Percentiles rank a stretch among this genome's conserved stretches.
Conservation (phyloP, 2,888 invertebrate genomes). For the Drosophila robusta region DNA sequence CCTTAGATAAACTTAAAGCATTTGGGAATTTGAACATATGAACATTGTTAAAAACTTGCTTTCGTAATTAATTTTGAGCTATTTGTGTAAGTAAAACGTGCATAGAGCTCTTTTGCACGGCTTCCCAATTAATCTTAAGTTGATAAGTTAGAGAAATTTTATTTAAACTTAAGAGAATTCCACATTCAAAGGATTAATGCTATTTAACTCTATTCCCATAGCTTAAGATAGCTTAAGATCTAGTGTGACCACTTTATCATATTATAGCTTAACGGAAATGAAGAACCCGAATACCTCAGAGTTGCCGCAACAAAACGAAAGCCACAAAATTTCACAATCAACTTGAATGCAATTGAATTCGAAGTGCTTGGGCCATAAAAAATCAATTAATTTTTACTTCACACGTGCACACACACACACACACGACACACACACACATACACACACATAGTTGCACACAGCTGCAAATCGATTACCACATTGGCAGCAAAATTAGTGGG, state of each 20-base stretch:
- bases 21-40: not conserved
- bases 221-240: not conserved
- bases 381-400: constrained; percentile 73
- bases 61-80: no score
- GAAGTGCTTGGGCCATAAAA: constrained; percentile 55
- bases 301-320: constrained; percentile 5
- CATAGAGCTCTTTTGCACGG: no score
- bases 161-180: no score
- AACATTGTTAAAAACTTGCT: no score
- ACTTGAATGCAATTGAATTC: constrained; percentile 49
- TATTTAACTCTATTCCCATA: no score
- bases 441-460: not conserved
- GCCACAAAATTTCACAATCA: constrained; percentile 36
- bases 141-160: not conserved
- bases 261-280: not conserved
- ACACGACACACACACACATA: not conserved
- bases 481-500: constrained; percentile 35
- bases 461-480: constrained; percentile 49
- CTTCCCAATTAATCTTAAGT: not conserved
- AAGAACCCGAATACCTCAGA: not conserved
- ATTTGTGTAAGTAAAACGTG: no score
- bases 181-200: no score
- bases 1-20: not conserved
- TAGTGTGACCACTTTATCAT: constrained; percentile 1
- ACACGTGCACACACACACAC: constrained; percentile 38